Evolutionary conservation across 2,113 vertebrate species (phyloP).

Genomic region (Takifugu flavidus): DNA sequence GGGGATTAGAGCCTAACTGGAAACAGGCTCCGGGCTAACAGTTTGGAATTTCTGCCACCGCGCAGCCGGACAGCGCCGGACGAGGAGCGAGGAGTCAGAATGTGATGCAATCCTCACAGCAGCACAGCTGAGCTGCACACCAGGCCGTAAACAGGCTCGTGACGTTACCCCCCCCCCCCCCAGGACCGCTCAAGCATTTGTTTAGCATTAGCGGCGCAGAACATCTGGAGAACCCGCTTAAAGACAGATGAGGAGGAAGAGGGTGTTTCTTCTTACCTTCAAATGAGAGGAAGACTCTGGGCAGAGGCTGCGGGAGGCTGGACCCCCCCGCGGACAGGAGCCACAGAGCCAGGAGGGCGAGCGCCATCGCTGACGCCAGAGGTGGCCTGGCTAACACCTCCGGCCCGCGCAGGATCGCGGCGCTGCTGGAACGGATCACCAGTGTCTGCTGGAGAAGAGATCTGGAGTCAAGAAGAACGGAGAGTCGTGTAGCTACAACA

Average conservation of each 20-base stretch:
- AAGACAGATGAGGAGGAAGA: background rate
- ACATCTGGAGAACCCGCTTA: slow-evolving; percentile 2
- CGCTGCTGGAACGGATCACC: slow-evolving; percentile 35
- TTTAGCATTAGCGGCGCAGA: slow-evolving; percentile 26
- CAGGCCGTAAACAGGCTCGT: too few relatives aligned
- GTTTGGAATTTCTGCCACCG: too few relatives aligned
- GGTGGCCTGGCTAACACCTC: slow-evolving; percentile 46
- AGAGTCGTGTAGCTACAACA: too few relatives aligned
- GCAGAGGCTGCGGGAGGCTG: slow-evolving; percentile 63
- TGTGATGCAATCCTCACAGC: too few relatives aligned
- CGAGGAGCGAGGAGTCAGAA: too few relatives aligned
- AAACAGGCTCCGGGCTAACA: too few relatives aligned
- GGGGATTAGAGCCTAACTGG: too few relatives aligned
- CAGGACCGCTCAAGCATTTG: slow-evolving; percentile 19
- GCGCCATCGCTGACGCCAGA: slow-evolving; percentile 28
- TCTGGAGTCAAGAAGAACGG: too few relatives aligned
- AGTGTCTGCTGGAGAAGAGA: slow-evolving; percentile 16
- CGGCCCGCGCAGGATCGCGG: slow-evolving; percentile 57
- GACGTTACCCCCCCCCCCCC: too few relatives aligned
- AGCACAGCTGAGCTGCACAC: too few relatives aligned
- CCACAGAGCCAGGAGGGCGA: slow-evolving; percentile 48
- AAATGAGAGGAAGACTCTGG: slow-evolving; percentile 74
- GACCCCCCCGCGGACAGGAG: slow-evolving; percentile 46
- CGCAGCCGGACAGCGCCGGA: too few relatives aligned
- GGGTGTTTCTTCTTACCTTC: slow-evolving; percentile 62